phyloP scores from a whole-genome alignment of 2,113 vertebrate species.

The Phyllostomus discolor region DNA sequence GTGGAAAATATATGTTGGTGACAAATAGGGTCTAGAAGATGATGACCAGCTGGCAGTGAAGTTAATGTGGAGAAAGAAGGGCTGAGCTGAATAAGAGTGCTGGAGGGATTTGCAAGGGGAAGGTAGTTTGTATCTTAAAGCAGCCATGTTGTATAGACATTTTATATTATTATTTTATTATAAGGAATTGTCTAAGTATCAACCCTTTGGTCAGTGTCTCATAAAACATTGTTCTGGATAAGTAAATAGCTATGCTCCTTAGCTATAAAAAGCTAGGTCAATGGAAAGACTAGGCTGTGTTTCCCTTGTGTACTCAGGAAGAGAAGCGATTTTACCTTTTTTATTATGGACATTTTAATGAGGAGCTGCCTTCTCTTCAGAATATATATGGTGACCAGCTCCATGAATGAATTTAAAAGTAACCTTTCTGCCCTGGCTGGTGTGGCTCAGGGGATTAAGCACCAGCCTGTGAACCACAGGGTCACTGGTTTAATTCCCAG shows the following conservation, averaged over 20 bases:
- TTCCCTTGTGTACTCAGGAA: background rate
- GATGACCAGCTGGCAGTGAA: background rate
- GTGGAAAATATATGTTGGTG: background rate
- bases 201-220: background rate
- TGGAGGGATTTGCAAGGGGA: background rate
- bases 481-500: too few relatives aligned
- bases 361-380: constrained; percentile 1
- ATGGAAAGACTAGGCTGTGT: background rate
- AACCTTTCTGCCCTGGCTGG: background rate
- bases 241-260: background rate
- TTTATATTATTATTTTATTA: too few relatives aligned
- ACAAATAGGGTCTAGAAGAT: background rate
- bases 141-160: background rate
- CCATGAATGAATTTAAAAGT: background rate
- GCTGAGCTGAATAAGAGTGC: background rate
- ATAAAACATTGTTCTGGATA: background rate
- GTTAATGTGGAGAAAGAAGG: background rate
- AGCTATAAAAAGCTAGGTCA: background rate
- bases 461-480: too few relatives aligned
- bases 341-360: background rate
- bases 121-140: background rate
- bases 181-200: background rate
- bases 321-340: background rate
- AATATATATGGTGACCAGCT: background rate
- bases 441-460: too few relatives aligned